Conservation (phyloP, 2,888 invertebrate genomes). For the Drosophila longiperda region DNA sequence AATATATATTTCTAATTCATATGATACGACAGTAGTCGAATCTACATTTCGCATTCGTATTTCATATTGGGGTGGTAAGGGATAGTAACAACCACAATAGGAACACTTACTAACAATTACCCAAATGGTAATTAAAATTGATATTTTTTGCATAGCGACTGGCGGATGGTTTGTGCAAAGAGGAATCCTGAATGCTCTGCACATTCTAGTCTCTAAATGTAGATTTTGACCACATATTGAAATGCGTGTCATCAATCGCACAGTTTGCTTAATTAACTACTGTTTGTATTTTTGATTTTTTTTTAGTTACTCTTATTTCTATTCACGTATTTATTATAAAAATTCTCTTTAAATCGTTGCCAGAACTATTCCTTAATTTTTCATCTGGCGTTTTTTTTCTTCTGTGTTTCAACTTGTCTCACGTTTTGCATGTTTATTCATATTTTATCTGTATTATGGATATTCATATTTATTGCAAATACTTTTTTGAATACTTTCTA, state of each 20-base stretch:
- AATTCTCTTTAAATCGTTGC: background rate
- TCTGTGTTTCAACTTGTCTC: background rate
- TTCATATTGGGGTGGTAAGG: background rate
- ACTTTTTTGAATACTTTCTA: conserved; percentile 33
- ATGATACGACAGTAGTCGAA: background rate
- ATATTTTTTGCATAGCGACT: background rate
- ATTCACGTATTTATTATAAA: background rate
- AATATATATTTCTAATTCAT: background rate
- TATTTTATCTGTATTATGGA: background rate
- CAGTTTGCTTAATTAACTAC: background rate
- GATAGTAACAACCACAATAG: conserved; percentile 3
- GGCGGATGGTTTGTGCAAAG: background rate
- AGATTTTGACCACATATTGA: background rate
- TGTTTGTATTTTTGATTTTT: background rate
- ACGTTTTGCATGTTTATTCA: background rate
- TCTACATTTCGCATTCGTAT: background rate
- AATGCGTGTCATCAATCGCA: background rate
- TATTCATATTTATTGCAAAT: conserved; percentile 14
- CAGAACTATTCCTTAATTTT: background rate
- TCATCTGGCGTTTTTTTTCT: background rate
- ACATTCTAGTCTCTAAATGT: background rate
- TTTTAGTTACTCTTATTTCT: background rate
- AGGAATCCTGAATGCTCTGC: background rate
- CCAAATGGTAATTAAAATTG: background rate
- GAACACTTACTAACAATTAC: background rate